Evolutionary conservation across 2,113 vertebrate genomes (phyloP).

Genomic region (Pagrus major): DNA sequence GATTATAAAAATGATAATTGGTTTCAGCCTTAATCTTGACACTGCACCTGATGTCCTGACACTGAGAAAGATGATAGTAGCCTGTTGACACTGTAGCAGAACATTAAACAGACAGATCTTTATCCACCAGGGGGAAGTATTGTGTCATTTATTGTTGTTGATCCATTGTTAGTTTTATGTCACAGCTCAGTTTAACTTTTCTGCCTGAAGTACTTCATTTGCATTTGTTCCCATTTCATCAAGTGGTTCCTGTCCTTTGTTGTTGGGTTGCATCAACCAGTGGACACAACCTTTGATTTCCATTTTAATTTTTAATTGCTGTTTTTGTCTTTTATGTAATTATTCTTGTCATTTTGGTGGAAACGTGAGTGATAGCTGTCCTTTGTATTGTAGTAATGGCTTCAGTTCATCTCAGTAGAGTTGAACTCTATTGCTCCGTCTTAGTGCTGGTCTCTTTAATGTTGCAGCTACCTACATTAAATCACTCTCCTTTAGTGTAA

Average conservation of each 20-base stretch:
- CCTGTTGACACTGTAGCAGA: background rate
- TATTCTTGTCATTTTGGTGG: background rate
- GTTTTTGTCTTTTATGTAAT: background rate
- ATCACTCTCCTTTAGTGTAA: background rate
- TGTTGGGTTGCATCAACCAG: background rate
- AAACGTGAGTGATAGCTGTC: background rate
- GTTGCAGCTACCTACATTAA: too few species aligned
- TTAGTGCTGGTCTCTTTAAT: background rate
- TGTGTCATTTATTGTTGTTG: background rate
- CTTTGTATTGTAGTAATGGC: background rate
- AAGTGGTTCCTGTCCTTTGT: background rate
- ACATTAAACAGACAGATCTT: background rate
- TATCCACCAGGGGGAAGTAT: constrained; percentile 3
- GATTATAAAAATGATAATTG: background rate
- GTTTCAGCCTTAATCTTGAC: background rate
- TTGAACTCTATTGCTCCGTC: background rate
- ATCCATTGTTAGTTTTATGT: too few species aligned
- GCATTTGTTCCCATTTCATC: background rate
- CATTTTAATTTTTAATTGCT: too few species aligned
- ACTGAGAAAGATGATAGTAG: too few species aligned
- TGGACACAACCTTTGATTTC: background rate
- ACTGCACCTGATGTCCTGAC: background rate
- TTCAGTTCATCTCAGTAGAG: background rate
- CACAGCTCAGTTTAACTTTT: background rate
- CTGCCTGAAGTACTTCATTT: background rate